These are phyloP conservation scores for Tiliacea citrago DNA, from an alignment of 2,888 invertebrate genomes.

Conservation along the genomic window DNA sequence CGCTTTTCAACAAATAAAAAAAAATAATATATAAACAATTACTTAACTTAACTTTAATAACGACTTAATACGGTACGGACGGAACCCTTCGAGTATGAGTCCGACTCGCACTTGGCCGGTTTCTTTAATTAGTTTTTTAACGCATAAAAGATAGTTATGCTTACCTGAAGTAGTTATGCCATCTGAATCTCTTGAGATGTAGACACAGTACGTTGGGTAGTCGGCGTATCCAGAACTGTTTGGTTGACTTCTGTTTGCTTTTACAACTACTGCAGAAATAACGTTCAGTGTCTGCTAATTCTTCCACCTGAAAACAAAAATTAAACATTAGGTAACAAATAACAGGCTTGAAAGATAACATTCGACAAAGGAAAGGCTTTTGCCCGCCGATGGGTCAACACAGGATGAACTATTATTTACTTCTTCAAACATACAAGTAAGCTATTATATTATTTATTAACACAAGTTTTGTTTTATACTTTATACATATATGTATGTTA, in stretches of 20 bases:
- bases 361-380: background rate
- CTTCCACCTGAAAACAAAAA: slow-evolving; percentile 91
- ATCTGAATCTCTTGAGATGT: slow-evolving; percentile 95
- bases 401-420: background rate
- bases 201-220: slow-evolving; percentile 96
- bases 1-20: too few relatives aligned
- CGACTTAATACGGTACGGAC: too few relatives aligned
- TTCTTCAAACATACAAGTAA: background rate
- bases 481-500: too few relatives aligned
- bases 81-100: too few relatives aligned
- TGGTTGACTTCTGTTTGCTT: slow-evolving; percentile 95
- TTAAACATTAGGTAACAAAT: background rate
- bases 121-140: background rate
- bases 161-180: slow-evolving; percentile 94
- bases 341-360: background rate
- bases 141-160: background rate
- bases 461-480: too few relatives aligned
- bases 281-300: slow-evolving; percentile 95
- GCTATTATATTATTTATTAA: too few relatives aligned
- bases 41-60: too few relatives aligned
- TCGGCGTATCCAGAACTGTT: slow-evolving; percentile 95
- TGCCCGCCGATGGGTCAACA: background rate
- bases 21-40: too few relatives aligned
- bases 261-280: slow-evolving; percentile 96
- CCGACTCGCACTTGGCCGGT: too few relatives aligned